Evolutionary conservation across 1,140 invertebrate genomes (phyloP), one percentile per base, ranked within the genome.

Genomic region (Limonius californicus): DNA sequence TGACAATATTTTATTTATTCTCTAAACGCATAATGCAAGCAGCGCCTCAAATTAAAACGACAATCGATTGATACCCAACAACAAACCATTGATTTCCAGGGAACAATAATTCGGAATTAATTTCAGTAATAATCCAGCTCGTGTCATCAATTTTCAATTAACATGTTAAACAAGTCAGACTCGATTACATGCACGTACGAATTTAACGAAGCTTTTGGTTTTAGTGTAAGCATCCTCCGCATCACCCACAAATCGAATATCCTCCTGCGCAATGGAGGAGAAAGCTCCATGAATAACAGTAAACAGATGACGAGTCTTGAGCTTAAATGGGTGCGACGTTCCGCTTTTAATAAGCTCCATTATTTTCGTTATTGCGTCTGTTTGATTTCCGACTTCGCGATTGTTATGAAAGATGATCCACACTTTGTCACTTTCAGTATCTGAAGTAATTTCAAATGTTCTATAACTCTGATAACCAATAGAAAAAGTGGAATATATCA

Each of bases 291-390:
- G 32, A 32, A 21, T 62, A 66, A 66, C 60, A 43, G 61, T 66
- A 62, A 66, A 66, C 64, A 66, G 65, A 63, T 57, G 65, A 63
- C 54, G 55, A 59, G 62, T 18, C 39, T 54, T 55, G 62, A 62
- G 58, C 54, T 59, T 67, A 55, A 67, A 61, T 59, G 62, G 62
- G 57, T 30, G 59, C 45, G 65, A 67, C 65, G 65, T 64, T n/a
- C 43, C 42, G 59, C 65, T 61, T 64, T 67, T 67, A 67, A 67
- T 67, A 64, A 64, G 56, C 54, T 57, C 61, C 62, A 61, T 67
- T 64, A 67, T 67, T 67, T n/a, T 60, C 50, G 57, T 64, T 61
- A 63, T 63, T 57, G 45, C 45, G 61, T 63, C 58, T 53, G 45
- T 50, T 50, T 50, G 45, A 50, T 50, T 50, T 50, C 16, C 14